Percentiles rank a stretch among this genome's conserved stretches.
Evolutionary conservation across 2,113 vertebrate species (phyloP).

Genomic region (Dicrurus megarhynchus): DNA sequence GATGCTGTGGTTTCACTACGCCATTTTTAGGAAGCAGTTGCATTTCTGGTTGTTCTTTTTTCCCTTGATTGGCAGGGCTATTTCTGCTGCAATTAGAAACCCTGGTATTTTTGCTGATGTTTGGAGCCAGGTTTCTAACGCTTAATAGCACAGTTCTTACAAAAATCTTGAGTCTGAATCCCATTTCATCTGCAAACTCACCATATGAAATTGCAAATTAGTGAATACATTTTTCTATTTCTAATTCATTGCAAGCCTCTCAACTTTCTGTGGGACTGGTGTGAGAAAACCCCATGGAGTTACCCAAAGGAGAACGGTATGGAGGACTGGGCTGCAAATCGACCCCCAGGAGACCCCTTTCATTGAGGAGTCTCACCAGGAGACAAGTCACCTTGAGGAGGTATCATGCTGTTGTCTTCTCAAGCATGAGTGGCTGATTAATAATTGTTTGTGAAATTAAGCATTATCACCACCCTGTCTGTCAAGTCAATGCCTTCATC

Average conservation of each 20-base stretch:
- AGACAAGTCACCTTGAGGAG: neutral
- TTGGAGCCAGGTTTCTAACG: neutral
- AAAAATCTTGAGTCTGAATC: neutral
- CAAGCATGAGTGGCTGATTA: accelerated
- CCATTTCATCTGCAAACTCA: neutral
- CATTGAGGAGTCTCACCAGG: neutral
- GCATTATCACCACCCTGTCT: neutral
- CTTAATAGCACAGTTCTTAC: neutral
- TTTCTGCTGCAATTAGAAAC: neutral
- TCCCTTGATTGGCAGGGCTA: neutral
- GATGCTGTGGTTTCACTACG: neutral
- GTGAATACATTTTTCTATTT: neutral
- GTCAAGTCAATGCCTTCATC: neutral
- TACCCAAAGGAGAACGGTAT: neutral
- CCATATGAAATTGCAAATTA: neutral
- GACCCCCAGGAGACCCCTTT: neutral
- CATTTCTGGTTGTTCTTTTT: neutral
- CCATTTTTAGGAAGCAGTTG: neutral
- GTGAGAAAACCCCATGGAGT: neutral
- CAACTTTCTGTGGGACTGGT: neutral
- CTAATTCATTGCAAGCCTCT: neutral
- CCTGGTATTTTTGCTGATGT: neutral
- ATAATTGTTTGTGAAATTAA: neutral
- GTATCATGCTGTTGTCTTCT: neutral
- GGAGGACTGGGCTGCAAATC: neutral